These are phyloP conservation scores for Magallana gigas DNA, from an alignment of 1,140 invertebrate species.

Conservation along the genomic window DNA sequence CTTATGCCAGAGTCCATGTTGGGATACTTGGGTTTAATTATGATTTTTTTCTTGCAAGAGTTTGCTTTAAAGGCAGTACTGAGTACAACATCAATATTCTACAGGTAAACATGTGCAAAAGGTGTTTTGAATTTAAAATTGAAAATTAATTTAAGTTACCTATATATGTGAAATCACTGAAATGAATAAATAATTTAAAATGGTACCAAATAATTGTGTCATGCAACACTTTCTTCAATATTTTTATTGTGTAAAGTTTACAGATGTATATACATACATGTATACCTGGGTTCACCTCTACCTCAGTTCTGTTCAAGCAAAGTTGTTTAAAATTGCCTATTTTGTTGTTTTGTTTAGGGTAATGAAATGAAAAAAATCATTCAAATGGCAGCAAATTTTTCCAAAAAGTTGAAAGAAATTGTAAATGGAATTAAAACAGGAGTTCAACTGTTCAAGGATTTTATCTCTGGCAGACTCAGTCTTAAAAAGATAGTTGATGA, in stretches of 20 bases:
- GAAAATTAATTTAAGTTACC: not conserved
- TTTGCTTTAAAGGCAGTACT: constrained; percentile 66
- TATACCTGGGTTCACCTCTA: too few species aligned
- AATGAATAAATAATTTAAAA: not conserved
- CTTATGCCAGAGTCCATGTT: constrained; percentile 62
- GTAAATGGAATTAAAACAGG: constrained; percentile 48
- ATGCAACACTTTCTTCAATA: not conserved
- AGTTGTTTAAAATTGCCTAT: not conserved
- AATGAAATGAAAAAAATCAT: constrained; percentile 59
- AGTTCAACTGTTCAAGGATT: constrained; percentile 57
- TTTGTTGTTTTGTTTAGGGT: constrained; percentile 43
- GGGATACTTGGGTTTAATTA: constrained; percentile 61
- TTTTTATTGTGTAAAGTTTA: not conserved
- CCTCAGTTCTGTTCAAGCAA: too few species aligned
- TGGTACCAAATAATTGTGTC: not conserved
- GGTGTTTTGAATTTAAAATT: not conserved
- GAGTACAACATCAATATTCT: constrained; percentile 67
- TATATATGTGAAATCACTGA: not conserved
- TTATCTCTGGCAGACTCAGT: constrained; percentile 49
- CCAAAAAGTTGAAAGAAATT: constrained; percentile 59
- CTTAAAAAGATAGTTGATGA: constrained; percentile 52
- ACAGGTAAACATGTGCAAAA: constrained; percentile 51
- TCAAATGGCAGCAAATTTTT: constrained; percentile 56
- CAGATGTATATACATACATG: not conserved
- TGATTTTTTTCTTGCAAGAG: constrained; percentile 63